Conservation (phyloP, 1,140 invertebrate genomes). For the Chrysoperla carnea region DNA sequence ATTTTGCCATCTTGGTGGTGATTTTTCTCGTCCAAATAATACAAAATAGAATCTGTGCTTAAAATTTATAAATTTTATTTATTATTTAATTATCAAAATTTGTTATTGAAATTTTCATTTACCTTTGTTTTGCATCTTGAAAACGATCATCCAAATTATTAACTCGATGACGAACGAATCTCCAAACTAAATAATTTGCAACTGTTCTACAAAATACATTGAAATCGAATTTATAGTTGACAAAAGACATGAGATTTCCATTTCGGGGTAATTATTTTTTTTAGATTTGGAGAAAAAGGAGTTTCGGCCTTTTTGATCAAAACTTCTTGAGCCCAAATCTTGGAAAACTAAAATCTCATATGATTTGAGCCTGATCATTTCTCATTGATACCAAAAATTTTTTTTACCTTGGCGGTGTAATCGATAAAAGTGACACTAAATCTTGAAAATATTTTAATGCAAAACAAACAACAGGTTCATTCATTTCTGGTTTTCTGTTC, state of each 20-base stretch:
- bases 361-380: too few relatives aligned
- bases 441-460: slow-evolving; percentile 46
- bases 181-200: slow-evolving; percentile 69
- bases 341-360: too few relatives aligned
- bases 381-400: too few relatives aligned
- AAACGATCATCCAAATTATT: slow-evolving; percentile 74
- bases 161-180: slow-evolving; percentile 69
- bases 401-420: slow-evolving; percentile 20
- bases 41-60: slow-evolving; percentile 48
- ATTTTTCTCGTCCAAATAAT: slow-evolving; percentile 52
- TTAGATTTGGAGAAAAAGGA: too few relatives aligned
- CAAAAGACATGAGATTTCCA: too few relatives aligned
- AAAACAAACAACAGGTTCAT: slow-evolving; percentile 54
- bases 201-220: slow-evolving; percentile 28
- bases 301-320: too few relatives aligned
- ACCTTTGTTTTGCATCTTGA: slow-evolving; percentile 42
- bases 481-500: slow-evolving; percentile 30
- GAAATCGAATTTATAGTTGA: slow-evolving; percentile 16
- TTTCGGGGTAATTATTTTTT: too few relatives aligned
- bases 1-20: slow-evolving; percentile 61
- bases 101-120: not conserved
- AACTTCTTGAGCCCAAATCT: too few relatives aligned
- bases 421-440: slow-evolving; percentile 23
- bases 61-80: slow-evolving; percentile 28
- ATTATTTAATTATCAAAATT: not conserved